Base-by-base conservation (phyloP, 2,888 invertebrate species). In the Hemicrepidius hirtus region DNA sequence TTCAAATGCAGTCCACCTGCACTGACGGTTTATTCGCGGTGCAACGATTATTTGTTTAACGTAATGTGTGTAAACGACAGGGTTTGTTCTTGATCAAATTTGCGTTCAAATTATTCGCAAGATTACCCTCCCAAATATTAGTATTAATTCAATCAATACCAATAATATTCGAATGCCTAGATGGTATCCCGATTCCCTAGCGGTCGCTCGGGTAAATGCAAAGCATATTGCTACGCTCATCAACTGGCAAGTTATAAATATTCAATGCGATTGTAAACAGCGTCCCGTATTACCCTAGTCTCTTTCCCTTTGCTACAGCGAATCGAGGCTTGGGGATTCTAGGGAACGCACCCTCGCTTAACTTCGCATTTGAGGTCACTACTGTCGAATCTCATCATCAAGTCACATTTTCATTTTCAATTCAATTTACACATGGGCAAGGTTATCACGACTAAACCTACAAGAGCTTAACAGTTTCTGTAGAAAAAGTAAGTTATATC, bases 191-290 rank as follows among this genome's bases (percentile, higher is more conserved):
- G 74, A 77, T 76, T 83, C 84, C 84, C 85, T 73, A 79, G 83
- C 79, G 84, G 80, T 80, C 84, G 80, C 78, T 83, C 81, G 79
- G 81, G 84, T 84, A 86, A 85, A 86, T 85, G 83, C 81, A 80
- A 77, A 86, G 83, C 86, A 87, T 87, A 86, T 87, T 86, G 86
- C 86, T 85, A 84, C 86, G 86, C 85, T 87, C 86, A 86, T 86
- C 86, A 85, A 86, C 86, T 86, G 86, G 84, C 86, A 85, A 83
- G 85, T 85, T 84, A 87, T 86, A 86, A 87, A 86, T 86, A 86
- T 86, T 85, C 85, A 85, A 86, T 86, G 83, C 84, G 85, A 85
- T 84, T 86, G 86, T 86, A 86, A 86, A 86, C 86, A 86, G 79
- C 76, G 79, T 76, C 78, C 77, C 75, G 76, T 74, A 76, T 70